Conservation (phyloP, 1,140 invertebrate genomes). For the Rhyacophila brunnea region DNA sequence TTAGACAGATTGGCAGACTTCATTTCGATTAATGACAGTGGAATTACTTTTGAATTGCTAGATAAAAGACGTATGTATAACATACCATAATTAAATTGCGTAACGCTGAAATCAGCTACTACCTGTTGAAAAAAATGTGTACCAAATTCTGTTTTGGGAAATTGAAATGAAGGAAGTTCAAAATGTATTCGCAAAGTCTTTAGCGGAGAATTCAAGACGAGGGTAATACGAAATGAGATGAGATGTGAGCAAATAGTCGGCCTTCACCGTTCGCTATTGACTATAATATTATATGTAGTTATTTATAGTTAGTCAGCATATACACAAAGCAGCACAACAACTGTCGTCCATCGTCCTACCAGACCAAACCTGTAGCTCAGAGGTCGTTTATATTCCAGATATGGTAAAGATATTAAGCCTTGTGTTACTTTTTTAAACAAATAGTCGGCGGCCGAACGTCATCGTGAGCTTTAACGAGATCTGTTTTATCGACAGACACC, state of each 20-base stretch:
- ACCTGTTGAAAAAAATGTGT: too few species aligned
- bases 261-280: conserved; percentile 2
- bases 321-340: conserved; percentile 5
- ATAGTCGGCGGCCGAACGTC: neutral
- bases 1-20: too few species aligned
- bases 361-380: conserved; percentile 20
- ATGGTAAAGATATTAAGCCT: conserved; percentile 27
- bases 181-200: too few species aligned
- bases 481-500: too few species aligned
- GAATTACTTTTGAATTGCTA: too few species aligned
- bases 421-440: conserved; percentile 23
- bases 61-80: too few species aligned
- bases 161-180: too few species aligned
- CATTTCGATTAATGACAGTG: too few species aligned
- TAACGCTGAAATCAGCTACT: too few species aligned
- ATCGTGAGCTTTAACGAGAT: too few species aligned
- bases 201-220: neutral
- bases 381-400: conserved; percentile 23
- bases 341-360: conserved; percentile 12
- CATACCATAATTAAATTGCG: too few species aligned
- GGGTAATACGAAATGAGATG: neutral
- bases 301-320: neutral
- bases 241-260: neutral
- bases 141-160: too few species aligned
- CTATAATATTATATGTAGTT: neutral